These are phyloP conservation scores for Heliocidaris erythrogramma DNA, from an alignment of 35 echinoderm and acorn worm species.

Conservation along the genomic window DNA sequence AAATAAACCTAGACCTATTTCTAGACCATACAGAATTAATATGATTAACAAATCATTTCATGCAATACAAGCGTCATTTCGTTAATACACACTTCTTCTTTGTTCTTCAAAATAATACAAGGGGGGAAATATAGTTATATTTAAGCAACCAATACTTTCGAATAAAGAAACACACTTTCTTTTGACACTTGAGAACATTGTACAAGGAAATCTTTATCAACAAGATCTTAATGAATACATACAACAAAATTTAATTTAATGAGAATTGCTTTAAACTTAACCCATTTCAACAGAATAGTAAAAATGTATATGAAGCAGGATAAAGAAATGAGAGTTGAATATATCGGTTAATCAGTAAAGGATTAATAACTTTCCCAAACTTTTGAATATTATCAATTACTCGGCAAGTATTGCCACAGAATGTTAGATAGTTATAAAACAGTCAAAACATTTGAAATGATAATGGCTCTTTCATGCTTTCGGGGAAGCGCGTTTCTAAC, in stretches of 20 bases:
- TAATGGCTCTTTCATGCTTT: not conserved
- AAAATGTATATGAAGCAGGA: not conserved
- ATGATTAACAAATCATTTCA: not conserved
- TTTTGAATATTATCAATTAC: not conserved
- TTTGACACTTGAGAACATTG: too few relatives aligned
- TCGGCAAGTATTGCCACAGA: not conserved
- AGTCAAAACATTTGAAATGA: not conserved
- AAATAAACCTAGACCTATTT: not conserved
- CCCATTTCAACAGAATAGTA: not conserved
- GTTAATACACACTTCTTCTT: not conserved
- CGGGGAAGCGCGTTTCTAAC: not conserved
- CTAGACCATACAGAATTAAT: not conserved
- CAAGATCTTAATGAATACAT: not conserved
- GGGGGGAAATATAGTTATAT: not conserved
- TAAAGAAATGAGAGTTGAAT: not conserved
- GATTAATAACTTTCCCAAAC: too few relatives aligned
- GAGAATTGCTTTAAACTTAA: not conserved
- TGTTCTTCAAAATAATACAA: not conserved
- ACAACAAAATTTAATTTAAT: too few relatives aligned
- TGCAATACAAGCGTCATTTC: not conserved
- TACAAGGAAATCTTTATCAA: not conserved
- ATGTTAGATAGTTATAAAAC: not conserved
- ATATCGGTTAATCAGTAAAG: not conserved
- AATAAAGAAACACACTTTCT: too few relatives aligned
- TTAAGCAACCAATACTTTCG: too few relatives aligned